These are phyloP conservation scores for Lepilemur septentrionalis DNA, from an alignment of 2,797 vertebrate genomes.

Conservation along the genomic window DNA sequence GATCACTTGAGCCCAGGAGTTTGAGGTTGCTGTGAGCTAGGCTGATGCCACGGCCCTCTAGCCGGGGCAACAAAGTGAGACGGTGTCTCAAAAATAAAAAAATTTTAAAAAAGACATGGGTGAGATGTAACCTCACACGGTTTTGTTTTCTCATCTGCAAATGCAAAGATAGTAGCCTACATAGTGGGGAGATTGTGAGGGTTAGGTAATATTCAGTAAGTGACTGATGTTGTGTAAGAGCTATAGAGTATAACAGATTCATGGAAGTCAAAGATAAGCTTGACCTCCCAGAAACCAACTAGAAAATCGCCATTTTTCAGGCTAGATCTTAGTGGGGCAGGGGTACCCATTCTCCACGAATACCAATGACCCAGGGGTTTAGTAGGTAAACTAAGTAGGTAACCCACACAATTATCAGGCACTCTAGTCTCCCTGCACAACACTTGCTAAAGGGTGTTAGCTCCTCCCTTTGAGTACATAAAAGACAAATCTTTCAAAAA, in stretches of 20 bases:
- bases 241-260: neutral
- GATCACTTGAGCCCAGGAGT: too few species aligned
- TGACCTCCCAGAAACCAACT: neutral
- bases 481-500: conserved; percentile 18
- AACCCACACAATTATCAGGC: neutral
- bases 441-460: neutral
- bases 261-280: neutral
- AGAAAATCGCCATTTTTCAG: neutral
- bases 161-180: neutral
- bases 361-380: neutral
- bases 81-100: too few species aligned
- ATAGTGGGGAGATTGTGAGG: conserved; percentile 9
- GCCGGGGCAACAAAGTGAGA: too few species aligned
- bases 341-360: neutral
- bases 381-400: neutral
- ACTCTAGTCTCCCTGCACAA: neutral
- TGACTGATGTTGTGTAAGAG: neutral
- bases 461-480: neutral
- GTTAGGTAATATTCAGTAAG: conserved; percentile 29
- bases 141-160: conserved; percentile 1
- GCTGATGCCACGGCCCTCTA: too few species aligned
- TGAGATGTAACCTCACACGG: neutral
- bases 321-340: neutral
- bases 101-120: neutral
- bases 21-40: too few species aligned